phyloP scores from a whole-genome alignment of 2,888 invertebrate genomes.

The Sesamia inferens region DNA sequence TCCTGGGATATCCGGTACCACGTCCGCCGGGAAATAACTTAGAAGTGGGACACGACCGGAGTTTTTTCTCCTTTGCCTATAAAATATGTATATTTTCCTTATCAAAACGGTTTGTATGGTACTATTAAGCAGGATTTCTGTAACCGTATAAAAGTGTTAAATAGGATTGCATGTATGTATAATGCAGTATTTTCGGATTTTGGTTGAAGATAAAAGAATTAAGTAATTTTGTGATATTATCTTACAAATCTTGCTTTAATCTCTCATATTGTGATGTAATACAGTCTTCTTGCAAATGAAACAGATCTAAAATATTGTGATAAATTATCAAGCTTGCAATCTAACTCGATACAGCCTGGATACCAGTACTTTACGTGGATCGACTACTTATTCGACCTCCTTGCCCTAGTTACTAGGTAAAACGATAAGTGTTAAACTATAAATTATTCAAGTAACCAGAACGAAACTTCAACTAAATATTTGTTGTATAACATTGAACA shows the following conservation, averaged over 20 bases:
- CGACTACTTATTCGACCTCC: not conserved
- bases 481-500: not conserved
- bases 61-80: slow-evolving; percentile 29
- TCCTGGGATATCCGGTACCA: slow-evolving; percentile 48
- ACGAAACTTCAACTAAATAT: not conserved
- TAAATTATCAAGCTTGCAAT: not conserved
- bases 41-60: slow-evolving; percentile 33
- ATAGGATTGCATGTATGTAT: slow-evolving; percentile 26
- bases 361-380: not conserved
- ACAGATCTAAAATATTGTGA: not conserved
- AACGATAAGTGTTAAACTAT: not conserved
- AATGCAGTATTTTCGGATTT: not conserved
- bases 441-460: not conserved
- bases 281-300: not conserved
- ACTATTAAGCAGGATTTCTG: slow-evolving; percentile 36
- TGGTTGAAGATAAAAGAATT: not conserved
- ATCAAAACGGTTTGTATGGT: slow-evolving; percentile 25
- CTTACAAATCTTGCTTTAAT: not conserved
- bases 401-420: too few species aligned
- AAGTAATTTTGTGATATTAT: too few species aligned
- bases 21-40: slow-evolving; percentile 59
- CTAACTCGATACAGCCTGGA: not conserved
- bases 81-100: slow-evolving; percentile 37
- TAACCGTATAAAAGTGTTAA: slow-evolving; percentile 15
- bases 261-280: not conserved